Evolutionary conservation across 2,113 vertebrate species (phyloP).

Genomic region (Apaloderma vittatum): DNA sequence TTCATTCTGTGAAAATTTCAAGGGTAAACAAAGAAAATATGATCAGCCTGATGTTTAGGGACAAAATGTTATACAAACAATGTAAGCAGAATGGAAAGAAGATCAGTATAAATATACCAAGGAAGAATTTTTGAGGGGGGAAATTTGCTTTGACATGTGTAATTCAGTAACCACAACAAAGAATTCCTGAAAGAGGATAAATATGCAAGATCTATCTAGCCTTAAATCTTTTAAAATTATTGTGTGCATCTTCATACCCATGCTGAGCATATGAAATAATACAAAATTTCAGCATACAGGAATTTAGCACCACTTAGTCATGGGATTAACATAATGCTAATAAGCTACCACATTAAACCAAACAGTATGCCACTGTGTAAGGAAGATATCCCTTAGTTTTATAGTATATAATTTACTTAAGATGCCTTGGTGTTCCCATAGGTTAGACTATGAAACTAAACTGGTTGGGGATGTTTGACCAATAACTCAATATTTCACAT

Average conservation of each 20-base stretch:
- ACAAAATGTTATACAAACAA: background rate
- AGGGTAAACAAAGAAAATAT: background rate
- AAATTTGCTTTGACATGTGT: background rate
- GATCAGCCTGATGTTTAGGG: background rate
- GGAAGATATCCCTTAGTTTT: background rate
- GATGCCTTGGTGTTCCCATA: background rate
- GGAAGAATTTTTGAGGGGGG: fast-evolving
- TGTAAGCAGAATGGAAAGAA: background rate
- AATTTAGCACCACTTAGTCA: background rate
- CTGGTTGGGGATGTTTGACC: background rate
- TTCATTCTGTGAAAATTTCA: background rate
- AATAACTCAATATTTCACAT: background rate
- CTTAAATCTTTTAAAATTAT: background rate
- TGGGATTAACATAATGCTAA: background rate
- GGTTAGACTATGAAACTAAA: background rate
- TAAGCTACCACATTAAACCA: background rate
- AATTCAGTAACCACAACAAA: background rate
- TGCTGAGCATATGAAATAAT: background rate
- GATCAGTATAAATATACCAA: background rate
- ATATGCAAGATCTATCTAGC: background rate
- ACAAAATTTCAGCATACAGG: background rate
- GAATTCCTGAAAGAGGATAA: background rate
- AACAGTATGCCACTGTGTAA: background rate
- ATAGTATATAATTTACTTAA: background rate
- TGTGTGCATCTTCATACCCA: background rate